phyloP scores from a whole-genome alignment of 2,797 vertebrate genomes.

The Muraenolepis orangiensis region DNA sequence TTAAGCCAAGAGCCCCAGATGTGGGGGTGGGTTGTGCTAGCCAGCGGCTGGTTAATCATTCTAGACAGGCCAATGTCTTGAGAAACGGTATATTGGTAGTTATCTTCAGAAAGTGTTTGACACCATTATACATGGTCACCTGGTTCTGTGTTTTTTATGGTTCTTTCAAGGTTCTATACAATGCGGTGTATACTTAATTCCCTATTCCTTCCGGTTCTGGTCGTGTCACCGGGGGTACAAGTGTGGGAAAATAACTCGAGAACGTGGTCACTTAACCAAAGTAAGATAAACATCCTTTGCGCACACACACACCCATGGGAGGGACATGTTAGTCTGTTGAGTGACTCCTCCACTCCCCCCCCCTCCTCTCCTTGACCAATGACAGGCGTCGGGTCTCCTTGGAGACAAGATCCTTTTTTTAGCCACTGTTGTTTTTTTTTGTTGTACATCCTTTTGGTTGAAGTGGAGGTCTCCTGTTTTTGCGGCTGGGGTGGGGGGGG shows the following conservation, averaged over 20 bases:
- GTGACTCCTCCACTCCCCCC: background rate
- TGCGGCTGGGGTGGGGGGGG: no score
- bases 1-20: background rate
- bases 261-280: constrained; percentile 32
- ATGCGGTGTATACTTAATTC: constrained; percentile 26
- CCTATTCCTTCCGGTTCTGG: background rate
- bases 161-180: constrained; percentile 5
- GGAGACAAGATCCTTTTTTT: background rate
- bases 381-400: background rate
- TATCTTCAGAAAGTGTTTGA: background rate
- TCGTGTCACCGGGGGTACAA: background rate
- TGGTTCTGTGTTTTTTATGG: background rate
- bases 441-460: background rate
- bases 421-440: background rate
- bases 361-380: background rate
- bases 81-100: background rate
- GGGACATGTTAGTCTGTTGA: background rate
- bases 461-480: background rate
- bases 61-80: background rate
- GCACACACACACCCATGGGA: constrained; percentile 23
- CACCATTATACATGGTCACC: background rate
- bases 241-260: constrained; percentile 33
- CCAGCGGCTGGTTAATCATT: constrained; percentile 11
- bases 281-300: constrained; percentile 47
- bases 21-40: constrained; percentile 5